phyloP scores from a whole-genome alignment of 2,113 vertebrate genomes.

The Phylloscopus trochiloides region DNA sequence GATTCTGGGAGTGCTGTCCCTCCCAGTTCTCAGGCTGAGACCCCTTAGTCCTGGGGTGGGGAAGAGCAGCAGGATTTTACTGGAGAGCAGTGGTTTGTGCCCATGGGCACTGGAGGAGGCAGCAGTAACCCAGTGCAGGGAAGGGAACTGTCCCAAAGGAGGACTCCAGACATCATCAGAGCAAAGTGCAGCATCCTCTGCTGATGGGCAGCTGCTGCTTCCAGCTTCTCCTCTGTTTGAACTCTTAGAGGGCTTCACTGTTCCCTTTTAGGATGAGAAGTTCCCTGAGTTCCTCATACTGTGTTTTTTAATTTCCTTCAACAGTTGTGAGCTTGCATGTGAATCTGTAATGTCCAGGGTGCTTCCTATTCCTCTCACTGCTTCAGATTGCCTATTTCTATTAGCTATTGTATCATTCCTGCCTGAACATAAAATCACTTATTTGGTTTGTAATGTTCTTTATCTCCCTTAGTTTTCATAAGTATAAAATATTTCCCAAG shows the following conservation, averaged over 20 bases:
- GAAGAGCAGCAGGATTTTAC: not conserved
- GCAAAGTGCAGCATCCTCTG: not conserved
- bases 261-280: not conserved
- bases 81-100: not conserved
- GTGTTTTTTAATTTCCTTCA: not conserved
- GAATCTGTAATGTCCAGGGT: not conserved
- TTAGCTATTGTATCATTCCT: not conserved
- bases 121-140: not conserved
- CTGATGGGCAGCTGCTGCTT: not conserved
- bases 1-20: not conserved
- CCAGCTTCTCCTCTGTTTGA: not conserved
- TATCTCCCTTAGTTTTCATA: conserved; percentile 51
- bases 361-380: not conserved
- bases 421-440: conserved; percentile 19
- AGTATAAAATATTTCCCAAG: conserved; percentile 60
- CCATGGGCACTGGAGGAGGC: not conserved
- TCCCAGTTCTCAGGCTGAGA: not conserved
- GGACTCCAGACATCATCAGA: not conserved
- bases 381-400: not conserved
- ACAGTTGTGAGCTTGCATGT: not conserved
- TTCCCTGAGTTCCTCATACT: not conserved
- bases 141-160: not conserved
- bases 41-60: not conserved
- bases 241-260: not conserved
- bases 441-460: conserved; percentile 49